Percentiles rank a stretch among this genome's conserved stretches.
These are phyloP conservation scores for Leptinotarsa texana DNA, from an alignment of 1,140 invertebrate species.

Conservation along the genomic window DNA sequence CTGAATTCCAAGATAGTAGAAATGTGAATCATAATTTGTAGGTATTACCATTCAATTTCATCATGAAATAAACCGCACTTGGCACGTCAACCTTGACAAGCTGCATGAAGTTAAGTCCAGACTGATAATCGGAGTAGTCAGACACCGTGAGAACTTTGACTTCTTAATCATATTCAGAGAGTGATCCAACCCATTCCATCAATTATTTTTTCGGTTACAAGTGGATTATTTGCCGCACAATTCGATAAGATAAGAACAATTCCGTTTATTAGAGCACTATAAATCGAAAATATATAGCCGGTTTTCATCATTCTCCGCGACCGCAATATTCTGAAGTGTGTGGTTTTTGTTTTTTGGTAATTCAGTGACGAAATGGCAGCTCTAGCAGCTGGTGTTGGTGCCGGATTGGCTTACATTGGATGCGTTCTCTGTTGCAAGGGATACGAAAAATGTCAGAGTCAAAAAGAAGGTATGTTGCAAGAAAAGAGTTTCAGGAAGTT, in stretches of 20 bases:
- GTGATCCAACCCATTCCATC: too few species aligned
- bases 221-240: slow-evolving; percentile 1
- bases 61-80: too few species aligned
- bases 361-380: slow-evolving; percentile 14
- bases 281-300: not conserved
- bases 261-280: not conserved
- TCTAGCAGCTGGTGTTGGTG: slow-evolving; percentile 9
- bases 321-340: not conserved
- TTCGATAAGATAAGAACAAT: slow-evolving; percentile 20
- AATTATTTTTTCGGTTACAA: not conserved
- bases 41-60: too few species aligned
- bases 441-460: not conserved
- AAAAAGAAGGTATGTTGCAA: slow-evolving; percentile 7
- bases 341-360: not conserved
- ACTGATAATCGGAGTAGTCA: too few species aligned
- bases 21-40: too few species aligned
- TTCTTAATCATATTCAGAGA: too few species aligned
- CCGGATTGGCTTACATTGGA: slow-evolving; percentile 15
- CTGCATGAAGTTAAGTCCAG: too few species aligned
- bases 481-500: too few species aligned
- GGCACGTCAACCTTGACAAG: too few species aligned
- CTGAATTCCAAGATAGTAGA: too few species aligned
- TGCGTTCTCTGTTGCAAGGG: slow-evolving; percentile 26
- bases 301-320: not conserved
- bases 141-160: too few species aligned